phyloP scores from a whole-genome alignment of 2,797 vertebrate genomes.

The Nannoperca australis region DNA sequence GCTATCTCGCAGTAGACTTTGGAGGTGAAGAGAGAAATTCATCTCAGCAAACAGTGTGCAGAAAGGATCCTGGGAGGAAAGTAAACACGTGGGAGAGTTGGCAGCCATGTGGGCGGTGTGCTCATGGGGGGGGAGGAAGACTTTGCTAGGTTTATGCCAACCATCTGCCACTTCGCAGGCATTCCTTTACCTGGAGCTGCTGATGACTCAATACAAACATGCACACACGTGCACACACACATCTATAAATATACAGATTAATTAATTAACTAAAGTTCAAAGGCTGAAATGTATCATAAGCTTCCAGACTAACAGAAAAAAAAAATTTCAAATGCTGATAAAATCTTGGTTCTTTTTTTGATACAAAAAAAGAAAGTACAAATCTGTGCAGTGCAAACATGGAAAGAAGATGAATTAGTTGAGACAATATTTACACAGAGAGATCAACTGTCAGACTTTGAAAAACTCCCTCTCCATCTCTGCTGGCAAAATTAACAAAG shows the following conservation, averaged over 20 bases:
- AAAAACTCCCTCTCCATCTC: slow-evolving; percentile 21
- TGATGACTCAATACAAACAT: slow-evolving; percentile 68
- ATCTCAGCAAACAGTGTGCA: slow-evolving; percentile 61
- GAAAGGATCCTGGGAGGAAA: slow-evolving; percentile 66
- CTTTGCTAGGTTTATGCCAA: slow-evolving; percentile 69
- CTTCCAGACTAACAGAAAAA: not conserved
- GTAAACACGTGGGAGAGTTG: slow-evolving; percentile 74
- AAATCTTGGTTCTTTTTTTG: not conserved
- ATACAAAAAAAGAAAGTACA: not conserved
- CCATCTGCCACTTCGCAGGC: slow-evolving; percentile 80
- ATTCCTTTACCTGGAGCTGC: slow-evolving; percentile 75
- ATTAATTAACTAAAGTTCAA: slow-evolving; percentile 7
- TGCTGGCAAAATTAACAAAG: slow-evolving; percentile 30
- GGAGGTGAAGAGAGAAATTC: slow-evolving; percentile 54
- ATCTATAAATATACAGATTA: slow-evolving; percentile 25
- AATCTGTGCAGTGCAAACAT: slow-evolving; percentile 32
- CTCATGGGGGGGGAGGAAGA: slow-evolving; percentile 51
- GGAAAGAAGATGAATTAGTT: slow-evolving; percentile 15
- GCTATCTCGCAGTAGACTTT: slow-evolving; percentile 41
- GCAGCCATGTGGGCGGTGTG: slow-evolving; percentile 73
- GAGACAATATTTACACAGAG: slow-evolving; percentile 48
- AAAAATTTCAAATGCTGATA: not conserved
- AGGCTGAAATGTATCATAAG: slow-evolving; percentile 2
- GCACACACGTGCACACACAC: slow-evolving; percentile 1
- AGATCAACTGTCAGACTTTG: slow-evolving; percentile 24